Percentiles rank a stretch among this genome's conserved stretches.
Conservation (phyloP, 1,140 invertebrate genomes). For the Nixonia krombeini region DNA sequence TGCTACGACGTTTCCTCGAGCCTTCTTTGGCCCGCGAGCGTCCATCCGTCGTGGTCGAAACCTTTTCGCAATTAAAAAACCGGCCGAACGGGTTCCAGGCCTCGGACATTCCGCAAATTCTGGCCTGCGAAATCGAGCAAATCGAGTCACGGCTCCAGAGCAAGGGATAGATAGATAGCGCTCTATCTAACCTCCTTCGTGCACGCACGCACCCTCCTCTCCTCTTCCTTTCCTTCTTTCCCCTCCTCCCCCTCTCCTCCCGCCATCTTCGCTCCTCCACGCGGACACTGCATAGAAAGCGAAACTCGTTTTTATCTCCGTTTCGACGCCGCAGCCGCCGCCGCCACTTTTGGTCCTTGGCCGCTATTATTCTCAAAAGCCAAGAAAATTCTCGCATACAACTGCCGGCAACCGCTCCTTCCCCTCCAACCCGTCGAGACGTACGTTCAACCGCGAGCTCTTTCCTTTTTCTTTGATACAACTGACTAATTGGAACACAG, state of each 20-base stretch:
- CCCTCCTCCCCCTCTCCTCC: background rate
- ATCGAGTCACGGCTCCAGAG: constrained; percentile 35
- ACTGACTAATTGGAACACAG: too few species aligned
- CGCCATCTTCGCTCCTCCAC: background rate
- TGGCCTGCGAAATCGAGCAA: constrained; percentile 63
- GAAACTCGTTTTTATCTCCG: constrained; percentile 37
- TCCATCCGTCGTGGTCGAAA: constrained; percentile 50
- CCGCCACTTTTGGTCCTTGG: too few species aligned
- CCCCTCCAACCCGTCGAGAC: too few species aligned
- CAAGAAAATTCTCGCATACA: too few species aligned
- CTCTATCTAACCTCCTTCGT: constrained; percentile 30
- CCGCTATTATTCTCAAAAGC: too few species aligned
- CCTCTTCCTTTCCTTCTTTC: constrained; percentile 7
- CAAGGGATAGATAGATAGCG: constrained; percentile 57
- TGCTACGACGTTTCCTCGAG: constrained; percentile 39
- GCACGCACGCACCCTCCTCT: constrained; percentile 7
- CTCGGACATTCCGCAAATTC: constrained; percentile 70
- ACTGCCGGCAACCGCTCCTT: too few species aligned
- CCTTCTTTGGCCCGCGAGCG: constrained; percentile 29
- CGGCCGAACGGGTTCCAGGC: constrained; percentile 67
- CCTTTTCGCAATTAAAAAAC: constrained; percentile 72
- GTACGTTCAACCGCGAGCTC: too few species aligned
- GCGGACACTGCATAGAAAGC: constrained; percentile 41
- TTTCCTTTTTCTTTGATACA: too few species aligned
- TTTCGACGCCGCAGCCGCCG: too few species aligned